These are phyloP conservation scores for Smittia aterrima DNA, from an alignment of 2,888 invertebrate genomes.

Conservation along the genomic window DNA sequence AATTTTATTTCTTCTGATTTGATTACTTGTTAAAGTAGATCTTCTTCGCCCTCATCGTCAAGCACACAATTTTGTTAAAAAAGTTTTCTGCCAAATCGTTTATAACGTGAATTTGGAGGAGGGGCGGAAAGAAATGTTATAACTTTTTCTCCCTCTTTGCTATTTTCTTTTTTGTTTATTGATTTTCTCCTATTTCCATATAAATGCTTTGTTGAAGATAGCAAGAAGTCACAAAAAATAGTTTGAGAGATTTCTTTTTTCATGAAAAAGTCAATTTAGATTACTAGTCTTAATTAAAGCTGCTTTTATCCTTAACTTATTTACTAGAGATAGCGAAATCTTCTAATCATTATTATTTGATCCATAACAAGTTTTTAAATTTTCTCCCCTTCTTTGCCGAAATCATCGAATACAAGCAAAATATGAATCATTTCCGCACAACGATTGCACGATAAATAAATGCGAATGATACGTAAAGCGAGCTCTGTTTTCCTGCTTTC, in stretches of 20 bases:
- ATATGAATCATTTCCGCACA: conserved; percentile 35
- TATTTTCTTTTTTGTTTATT: conserved; percentile 14
- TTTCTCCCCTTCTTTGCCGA: background rate
- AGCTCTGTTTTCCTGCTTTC: background rate
- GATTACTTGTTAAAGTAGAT: conserved; percentile 39
- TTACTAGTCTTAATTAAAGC: no score
- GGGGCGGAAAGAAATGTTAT: conserved; percentile 17
- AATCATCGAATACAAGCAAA: background rate
- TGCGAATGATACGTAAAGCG: background rate
- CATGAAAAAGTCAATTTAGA: background rate
- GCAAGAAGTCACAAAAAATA: background rate
- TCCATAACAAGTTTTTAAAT: no score
- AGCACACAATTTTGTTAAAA: background rate
- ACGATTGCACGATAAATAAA: conserved; percentile 33
- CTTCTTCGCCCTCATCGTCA: background rate
- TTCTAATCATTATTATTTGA: no score
- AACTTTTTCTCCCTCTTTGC: conserved; percentile 8
- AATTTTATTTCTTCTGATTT: conserved; percentile 40
- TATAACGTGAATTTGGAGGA: no score
- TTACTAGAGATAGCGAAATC: no score
- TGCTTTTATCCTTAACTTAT: no score
- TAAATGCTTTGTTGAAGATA: background rate
- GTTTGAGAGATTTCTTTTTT: background rate
- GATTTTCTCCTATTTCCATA: conserved; percentile 30
- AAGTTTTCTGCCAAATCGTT: conserved; percentile 14